phyloP scores from a whole-genome alignment of 2,888 invertebrate species.

The Cylindroiulus punctatus region DNA sequence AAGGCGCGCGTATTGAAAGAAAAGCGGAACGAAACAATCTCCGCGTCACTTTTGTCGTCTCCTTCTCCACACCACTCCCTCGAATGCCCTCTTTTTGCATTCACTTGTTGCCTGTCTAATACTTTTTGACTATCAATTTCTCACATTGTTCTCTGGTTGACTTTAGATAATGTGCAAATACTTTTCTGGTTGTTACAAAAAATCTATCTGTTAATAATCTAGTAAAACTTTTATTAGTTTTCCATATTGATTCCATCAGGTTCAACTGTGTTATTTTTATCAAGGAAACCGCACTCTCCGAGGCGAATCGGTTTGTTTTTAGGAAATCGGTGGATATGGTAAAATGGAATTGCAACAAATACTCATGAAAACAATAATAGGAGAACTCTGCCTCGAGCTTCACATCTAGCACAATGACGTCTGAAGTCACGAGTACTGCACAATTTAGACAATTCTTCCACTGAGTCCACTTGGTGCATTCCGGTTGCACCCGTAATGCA shows the following conservation, averaged over 20 bases:
- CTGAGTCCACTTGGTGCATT: no score
- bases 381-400: no score
- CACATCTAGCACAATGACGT: no score
- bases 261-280: slow-evolving; percentile 35
- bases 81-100: slow-evolving; percentile 48
- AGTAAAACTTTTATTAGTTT: slow-evolving; percentile 52
- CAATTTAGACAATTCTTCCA: no score
- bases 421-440: no score
- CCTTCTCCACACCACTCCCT: slow-evolving; percentile 24
- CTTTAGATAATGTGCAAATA: slow-evolving; percentile 50
- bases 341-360: not conserved
- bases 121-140: slow-evolving; percentile 54
- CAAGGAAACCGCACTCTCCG: not conserved
- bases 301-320: not conserved
- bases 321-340: not conserved
- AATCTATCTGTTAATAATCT: slow-evolving; percentile 49
- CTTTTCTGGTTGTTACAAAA: slow-evolving; percentile 54
- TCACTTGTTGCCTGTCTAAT: slow-evolving; percentile 56
- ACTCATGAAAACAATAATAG: not conserved
- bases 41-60: slow-evolving; percentile 33
- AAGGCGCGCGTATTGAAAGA: not conserved
- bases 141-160: slow-evolving; percentile 54
- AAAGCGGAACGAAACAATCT: slow-evolving; percentile 20
- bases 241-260: slow-evolving; percentile 47
- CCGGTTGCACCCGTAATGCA: no score